Evolutionary conservation across 1,140 invertebrate genomes (phyloP).

Genomic region (Megalopta genalis): DNA sequence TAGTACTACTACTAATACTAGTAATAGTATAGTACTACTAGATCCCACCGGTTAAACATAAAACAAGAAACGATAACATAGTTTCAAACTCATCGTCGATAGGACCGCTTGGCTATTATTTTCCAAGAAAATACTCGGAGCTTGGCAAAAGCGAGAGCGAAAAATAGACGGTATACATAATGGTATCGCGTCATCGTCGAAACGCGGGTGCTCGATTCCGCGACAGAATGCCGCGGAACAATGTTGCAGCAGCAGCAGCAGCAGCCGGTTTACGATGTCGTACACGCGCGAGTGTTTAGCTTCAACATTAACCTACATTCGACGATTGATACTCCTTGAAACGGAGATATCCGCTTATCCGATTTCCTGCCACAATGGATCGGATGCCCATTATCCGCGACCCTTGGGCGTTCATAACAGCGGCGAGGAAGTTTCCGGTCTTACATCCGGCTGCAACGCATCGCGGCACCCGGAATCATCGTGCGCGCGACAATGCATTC

Average conservation of each 20-base stretch:
- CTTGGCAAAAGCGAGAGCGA: too few relatives aligned
- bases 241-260: neutral
- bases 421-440: neutral
- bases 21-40: too few relatives aligned
- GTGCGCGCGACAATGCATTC: neutral
- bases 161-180: too few relatives aligned
- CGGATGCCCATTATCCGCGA: slow-evolving; percentile 20
- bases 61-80: too few relatives aligned
- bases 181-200: too few relatives aligned
- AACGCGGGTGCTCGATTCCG: too few relatives aligned
- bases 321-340: neutral
- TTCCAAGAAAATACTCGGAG: too few relatives aligned
- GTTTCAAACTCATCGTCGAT: too few relatives aligned
- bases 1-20: too few relatives aligned
- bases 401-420: neutral
- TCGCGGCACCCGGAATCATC: neutral
- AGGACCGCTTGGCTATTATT: too few relatives aligned
- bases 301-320: neutral
- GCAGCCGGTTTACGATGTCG: neutral
- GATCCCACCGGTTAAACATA: too few relatives aligned
- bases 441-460: slow-evolving; percentile 8
- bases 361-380: slow-evolving; percentile 26
- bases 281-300: neutral
- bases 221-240: too few relatives aligned
- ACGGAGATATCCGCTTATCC: slow-evolving; percentile 25